A percentile compares a stretch with the other conserved stretches of the same genome.
phyloP scores from a whole-genome alignment of 2,113 vertebrate species.

The Ia io region DNA sequence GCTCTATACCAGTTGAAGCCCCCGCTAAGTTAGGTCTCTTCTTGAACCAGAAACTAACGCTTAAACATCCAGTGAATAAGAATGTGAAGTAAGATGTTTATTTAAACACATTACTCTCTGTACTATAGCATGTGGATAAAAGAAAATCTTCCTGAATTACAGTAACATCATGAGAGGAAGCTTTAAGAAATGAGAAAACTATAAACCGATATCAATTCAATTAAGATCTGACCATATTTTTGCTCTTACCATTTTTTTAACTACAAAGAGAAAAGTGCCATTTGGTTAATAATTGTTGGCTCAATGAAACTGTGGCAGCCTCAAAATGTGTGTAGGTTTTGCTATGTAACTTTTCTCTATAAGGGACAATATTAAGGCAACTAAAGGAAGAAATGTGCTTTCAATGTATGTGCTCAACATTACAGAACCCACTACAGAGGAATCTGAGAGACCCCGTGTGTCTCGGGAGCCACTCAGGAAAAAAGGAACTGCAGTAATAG shows the following conservation, averaged over 20 bases:
- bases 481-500: neutral
- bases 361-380: neutral
- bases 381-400: neutral
- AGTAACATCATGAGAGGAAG: neutral
- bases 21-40: neutral
- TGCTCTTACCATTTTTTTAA: neutral
- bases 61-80: neutral
- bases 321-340: neutral
- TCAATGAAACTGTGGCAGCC: neutral
- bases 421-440: neutral
- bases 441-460: neutral
- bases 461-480: neutral
- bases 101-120: neutral
- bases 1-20: neutral
- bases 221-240: neutral
- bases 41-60: neutral
- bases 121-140: neutral
- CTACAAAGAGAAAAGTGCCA: neutral
- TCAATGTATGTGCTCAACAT: neutral
- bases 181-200: conserved; percentile 4
- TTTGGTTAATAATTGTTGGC: neutral
- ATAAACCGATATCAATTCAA: neutral
- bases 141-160: conserved; percentile 1
- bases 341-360: neutral
- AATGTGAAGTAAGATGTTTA: neutral